These are phyloP conservation scores for Malacoraja senta DNA, from an alignment of 2,797 vertebrate genomes.

Conservation along the genomic window DNA sequence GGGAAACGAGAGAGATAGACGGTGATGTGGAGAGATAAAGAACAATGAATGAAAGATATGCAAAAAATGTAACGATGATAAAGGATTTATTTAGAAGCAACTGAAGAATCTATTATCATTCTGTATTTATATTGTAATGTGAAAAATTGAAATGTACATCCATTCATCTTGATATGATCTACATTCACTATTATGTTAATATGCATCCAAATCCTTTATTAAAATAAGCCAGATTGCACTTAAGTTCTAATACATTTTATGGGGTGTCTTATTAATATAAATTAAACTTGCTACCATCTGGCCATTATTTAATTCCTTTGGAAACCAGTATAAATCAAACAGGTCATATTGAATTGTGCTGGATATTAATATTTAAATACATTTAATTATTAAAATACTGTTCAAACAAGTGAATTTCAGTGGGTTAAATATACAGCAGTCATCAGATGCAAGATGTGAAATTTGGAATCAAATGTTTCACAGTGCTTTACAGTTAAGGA, in stretches of 20 bases:
- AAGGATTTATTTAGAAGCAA: not conserved
- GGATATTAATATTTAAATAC: conserved; percentile 1
- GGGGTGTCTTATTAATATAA: not conserved
- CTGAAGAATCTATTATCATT: not conserved
- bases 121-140: not conserved
- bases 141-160: not conserved
- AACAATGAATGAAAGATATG: no score
- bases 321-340: not conserved
- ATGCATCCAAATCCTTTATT: not conserved
- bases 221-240: not conserved
- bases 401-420: not conserved
- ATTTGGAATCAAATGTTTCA: not conserved
- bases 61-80: no score
- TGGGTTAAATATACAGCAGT: not conserved
- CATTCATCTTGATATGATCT: not conserved
- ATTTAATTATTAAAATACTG: conserved; percentile 19
- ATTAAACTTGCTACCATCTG: not conserved
- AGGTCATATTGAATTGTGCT: not conserved
- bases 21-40: no score
- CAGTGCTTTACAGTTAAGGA: not conserved
- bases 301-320: not conserved
- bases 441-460: not conserved
- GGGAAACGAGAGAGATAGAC: no score
- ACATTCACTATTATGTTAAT: not conserved
- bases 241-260: not conserved